Evolutionary conservation across 2,888 invertebrate genomes (phyloP), one percentile per base, ranked within the genome.

Genomic region (Cryptus viduatorius): DNA sequence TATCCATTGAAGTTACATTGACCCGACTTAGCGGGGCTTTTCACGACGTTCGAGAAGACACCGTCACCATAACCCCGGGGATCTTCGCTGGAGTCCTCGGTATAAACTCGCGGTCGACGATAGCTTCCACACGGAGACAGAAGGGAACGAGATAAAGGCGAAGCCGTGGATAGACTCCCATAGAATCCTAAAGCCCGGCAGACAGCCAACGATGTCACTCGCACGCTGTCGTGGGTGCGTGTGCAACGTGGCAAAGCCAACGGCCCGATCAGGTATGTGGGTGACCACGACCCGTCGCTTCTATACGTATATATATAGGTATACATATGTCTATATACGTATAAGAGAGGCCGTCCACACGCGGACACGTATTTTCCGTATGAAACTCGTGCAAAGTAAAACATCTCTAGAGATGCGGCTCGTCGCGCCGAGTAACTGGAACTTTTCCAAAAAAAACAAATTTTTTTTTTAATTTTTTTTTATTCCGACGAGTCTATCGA

Each of bases 251-350:
- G 46, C 46, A 53, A 44, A 65, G 84, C 76, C 86, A 86, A 83
- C 78, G 82, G 81, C 79, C 86, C 77, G 82, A 14, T 53, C 86
- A 79, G 76, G 79, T 86, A 84, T 86, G 86, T 86, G 84, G 84
- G 86, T 86, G 86, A 86, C 77, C 4, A 56, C 3, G 10, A 37
- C 5, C 8, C 37, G 37, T 37, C 37, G 37, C 37, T 37, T 8
- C 7, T 37, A 37, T 37, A 37, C 7, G 0, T 37, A 37, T 8
- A 8, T 37, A 37, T 37, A 37, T 37, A 37, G 37, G 37, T 8
- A 37, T 8, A 37, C 8, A 7, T 8, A 37, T 37, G 37, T 7
- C 37, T 37, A 37, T 37, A 37, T 37, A 37, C 8, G 37, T 37
- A 37, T 37, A 37, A 8, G 37, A 37, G 4, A 37, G 4, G 37